phyloP scores from a whole-genome alignment of 1,140 invertebrate species.

The Musca domestica region DNA sequence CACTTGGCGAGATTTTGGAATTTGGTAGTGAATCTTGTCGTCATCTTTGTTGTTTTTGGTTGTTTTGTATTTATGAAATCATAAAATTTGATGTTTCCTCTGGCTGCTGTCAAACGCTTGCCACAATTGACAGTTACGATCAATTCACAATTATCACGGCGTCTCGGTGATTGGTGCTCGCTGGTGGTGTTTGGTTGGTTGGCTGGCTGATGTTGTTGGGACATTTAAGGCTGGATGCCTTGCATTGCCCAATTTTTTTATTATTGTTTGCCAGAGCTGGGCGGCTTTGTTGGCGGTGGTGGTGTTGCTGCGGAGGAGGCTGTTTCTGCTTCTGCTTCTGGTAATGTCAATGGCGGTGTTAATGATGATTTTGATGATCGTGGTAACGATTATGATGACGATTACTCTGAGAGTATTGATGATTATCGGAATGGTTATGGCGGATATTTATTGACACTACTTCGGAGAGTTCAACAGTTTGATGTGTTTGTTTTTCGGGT shows the following conservation, averaged over 20 bases:
- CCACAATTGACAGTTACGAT: slow-evolving; percentile 19
- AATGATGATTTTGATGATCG: slow-evolving; percentile 53
- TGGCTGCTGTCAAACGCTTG: background rate
- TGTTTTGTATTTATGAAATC: slow-evolving; percentile 49
- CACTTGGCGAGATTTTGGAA: background rate
- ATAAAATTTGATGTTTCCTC: slow-evolving; percentile 53
- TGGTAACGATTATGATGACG: slow-evolving; percentile 44
- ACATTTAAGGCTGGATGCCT: background rate
- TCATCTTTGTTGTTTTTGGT: background rate
- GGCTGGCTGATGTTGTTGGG: background rate
- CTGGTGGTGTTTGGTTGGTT: background rate
- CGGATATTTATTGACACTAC: slow-evolving; percentile 13
- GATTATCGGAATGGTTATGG: slow-evolving; percentile 23
- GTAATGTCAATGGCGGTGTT: slow-evolving; percentile 29
- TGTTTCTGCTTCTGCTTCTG: background rate
- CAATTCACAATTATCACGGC: slow-evolving; percentile 16
- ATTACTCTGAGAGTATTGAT: slow-evolving; percentile 40
- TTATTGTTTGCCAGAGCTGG: background rate
- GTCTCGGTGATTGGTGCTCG: background rate
- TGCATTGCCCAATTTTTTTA: background rate
- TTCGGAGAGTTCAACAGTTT: background rate
- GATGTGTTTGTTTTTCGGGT: background rate
- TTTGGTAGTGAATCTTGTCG: background rate
- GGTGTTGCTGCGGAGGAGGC: background rate
- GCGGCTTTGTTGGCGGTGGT: background rate